Conservation (phyloP, 2,797 vertebrate genomes). For the Intellagama lesueurii region DNA sequence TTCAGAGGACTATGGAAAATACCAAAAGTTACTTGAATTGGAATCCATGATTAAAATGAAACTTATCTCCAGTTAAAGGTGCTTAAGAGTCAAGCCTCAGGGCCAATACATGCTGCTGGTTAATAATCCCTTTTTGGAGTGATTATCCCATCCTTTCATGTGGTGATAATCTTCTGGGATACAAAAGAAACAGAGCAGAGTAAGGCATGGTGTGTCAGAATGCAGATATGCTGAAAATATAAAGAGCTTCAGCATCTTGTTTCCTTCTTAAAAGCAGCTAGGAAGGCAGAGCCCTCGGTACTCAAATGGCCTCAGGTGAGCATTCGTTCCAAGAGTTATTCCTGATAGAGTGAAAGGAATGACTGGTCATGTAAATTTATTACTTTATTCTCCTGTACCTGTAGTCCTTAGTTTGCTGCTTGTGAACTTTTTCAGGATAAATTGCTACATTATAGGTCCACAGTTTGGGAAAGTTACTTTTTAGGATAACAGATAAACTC, state of each 20-base stretch:
- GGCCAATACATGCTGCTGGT: background rate
- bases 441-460: background rate
- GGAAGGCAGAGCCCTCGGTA: background rate
- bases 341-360: background rate
- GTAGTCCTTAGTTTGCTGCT: background rate
- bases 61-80: background rate
- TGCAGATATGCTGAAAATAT: too few species aligned
- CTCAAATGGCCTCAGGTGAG: background rate
- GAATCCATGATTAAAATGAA: background rate
- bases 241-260: background rate
- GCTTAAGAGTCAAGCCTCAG: background rate
- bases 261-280: background rate
- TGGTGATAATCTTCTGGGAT: background rate
- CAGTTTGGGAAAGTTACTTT: background rate
- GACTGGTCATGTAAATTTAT: background rate
- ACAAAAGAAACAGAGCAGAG: background rate
- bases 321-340: background rate
- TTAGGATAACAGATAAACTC: too few species aligned
- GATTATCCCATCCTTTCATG: background rate
- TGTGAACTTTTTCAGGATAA: background rate
- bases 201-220: background rate
- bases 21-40: background rate
- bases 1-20: conserved; percentile 10
- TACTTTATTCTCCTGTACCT: background rate
- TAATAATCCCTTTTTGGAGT: background rate